These are phyloP conservation scores for Drosophila vallismaia DNA, from an alignment of 2,888 invertebrate species.

Conservation along the genomic window DNA sequence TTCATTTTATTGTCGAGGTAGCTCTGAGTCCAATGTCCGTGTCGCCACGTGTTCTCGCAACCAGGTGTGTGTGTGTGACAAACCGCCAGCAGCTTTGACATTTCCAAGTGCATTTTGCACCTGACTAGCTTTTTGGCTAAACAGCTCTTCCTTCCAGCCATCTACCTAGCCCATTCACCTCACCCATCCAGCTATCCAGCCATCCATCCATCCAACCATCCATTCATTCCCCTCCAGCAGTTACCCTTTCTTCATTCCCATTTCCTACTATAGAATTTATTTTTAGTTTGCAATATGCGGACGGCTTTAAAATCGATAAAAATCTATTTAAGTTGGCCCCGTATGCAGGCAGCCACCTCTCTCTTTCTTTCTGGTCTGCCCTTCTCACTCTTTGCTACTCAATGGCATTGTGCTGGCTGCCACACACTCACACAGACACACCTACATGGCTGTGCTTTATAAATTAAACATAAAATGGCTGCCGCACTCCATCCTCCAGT, in stretches of 20 bases:
- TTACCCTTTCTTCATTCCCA: constrained; percentile 23
- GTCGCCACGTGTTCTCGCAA: constrained; percentile 26
- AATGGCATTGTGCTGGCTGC: constrained; percentile 30
- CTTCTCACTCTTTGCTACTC: neutral
- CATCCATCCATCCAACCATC: neutral
- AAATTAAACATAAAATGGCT: constrained; percentile 72
- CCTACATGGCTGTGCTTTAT: constrained; percentile 63
- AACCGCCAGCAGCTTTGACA: constrained; percentile 72
- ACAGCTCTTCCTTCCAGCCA: constrained; percentile 36
- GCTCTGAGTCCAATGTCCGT: constrained; percentile 6
- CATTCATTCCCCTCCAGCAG: constrained; percentile 7
- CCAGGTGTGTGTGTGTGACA: constrained; percentile 34
- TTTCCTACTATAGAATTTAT: constrained; percentile 60
- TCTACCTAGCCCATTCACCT: neutral
- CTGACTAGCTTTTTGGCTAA: constrained; percentile 54
- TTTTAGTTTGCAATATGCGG: constrained; percentile 68
- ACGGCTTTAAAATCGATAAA: constrained; percentile 73
- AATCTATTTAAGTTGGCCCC: constrained; percentile 70
- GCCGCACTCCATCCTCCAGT: constrained; percentile 42
- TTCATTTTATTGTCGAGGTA: constrained; percentile 59
- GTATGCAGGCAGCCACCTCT: constrained; percentile 26
- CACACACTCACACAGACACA: constrained; percentile 3
- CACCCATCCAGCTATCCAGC: neutral
- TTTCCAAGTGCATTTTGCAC: constrained; percentile 73
- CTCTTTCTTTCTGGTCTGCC: neutral